Conservation (phyloP, 2,113 vertebrate genomes). For the Dromas ardeola region DNA sequence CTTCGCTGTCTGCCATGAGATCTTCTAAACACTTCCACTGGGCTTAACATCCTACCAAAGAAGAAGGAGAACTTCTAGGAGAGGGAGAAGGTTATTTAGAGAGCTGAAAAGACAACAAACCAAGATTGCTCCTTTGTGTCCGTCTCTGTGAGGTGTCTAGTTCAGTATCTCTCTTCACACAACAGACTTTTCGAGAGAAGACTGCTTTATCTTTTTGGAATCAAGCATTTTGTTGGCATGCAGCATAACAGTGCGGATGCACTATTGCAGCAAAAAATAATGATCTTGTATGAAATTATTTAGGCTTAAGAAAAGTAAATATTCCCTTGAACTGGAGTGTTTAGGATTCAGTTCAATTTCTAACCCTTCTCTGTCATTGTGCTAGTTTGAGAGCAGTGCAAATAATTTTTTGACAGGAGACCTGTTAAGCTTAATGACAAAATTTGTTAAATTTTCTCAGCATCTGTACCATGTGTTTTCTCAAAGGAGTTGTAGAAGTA, state of each 20-base stretch:
- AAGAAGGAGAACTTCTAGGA: background rate
- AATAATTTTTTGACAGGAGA: background rate
- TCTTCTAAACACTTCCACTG: background rate
- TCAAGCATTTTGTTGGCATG: background rate
- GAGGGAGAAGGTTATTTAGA: background rate
- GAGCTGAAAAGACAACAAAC: background rate
- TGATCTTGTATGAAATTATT: background rate
- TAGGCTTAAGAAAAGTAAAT: background rate
- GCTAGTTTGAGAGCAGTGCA: background rate
- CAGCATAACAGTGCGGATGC: background rate
- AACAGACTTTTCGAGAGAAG: background rate
- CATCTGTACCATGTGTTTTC: background rate
- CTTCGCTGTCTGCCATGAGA: background rate
- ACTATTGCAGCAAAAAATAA: background rate
- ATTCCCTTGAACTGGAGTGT: background rate
- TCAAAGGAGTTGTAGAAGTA: background rate
- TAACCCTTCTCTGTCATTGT: background rate
- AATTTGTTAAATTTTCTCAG: background rate
- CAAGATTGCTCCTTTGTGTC: background rate
- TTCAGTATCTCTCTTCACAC: background rate
- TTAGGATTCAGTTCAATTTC: background rate
- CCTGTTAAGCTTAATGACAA: background rate
- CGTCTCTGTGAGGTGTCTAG: background rate
- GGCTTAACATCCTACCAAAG: background rate
- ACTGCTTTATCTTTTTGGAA: background rate